phyloP scores from a whole-genome alignment of 2,797 vertebrate species.

The Hippoglossus hippoglossus region DNA sequence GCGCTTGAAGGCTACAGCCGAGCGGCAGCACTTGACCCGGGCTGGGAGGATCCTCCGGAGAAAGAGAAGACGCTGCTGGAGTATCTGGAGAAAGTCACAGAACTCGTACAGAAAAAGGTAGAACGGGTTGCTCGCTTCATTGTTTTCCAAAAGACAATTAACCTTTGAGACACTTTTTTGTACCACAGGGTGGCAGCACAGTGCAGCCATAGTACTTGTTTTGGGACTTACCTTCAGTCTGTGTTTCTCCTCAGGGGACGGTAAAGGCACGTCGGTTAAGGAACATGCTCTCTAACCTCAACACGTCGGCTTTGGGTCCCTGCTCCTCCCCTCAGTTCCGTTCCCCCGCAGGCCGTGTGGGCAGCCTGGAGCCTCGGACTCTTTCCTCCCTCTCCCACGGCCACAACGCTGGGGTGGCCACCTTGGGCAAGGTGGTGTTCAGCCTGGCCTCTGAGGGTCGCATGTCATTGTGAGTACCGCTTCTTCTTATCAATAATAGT shows the following conservation, averaged over 20 bases:
- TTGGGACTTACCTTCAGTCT: neutral
- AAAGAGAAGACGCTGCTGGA: constrained; percentile 88
- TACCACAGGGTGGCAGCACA: constrained; percentile 70
- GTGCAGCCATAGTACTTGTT: neutral
- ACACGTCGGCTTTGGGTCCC: constrained; percentile 84
- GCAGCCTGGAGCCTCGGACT: constrained; percentile 82
- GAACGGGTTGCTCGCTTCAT: neutral
- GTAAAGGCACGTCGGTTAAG: constrained; percentile 89
- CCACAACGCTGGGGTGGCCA: constrained; percentile 83
- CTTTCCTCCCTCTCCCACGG: constrained; percentile 84
- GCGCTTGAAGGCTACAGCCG: constrained; percentile 89
- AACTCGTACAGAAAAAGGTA: constrained; percentile 89
- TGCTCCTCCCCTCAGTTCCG: constrained; percentile 87
- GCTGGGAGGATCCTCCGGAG: constrained; percentile 85
- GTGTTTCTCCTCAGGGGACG: constrained; percentile 84
- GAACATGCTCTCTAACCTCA: constrained; percentile 89
- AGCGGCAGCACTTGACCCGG: constrained; percentile 87
- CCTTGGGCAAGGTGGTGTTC: constrained; percentile 93
- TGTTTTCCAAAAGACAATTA: neutral
- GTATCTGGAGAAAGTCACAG: constrained; percentile 86
- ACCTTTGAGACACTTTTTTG: neutral
- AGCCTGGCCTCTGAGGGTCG: constrained; percentile 90
- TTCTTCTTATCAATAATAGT: neutral
- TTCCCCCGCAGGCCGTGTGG: constrained; percentile 82
- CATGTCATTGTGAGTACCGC: constrained; percentile 91